Evolutionary conservation across 2,797 vertebrate species (phyloP).

Genomic region (Pogoniulus pusillus): DNA sequence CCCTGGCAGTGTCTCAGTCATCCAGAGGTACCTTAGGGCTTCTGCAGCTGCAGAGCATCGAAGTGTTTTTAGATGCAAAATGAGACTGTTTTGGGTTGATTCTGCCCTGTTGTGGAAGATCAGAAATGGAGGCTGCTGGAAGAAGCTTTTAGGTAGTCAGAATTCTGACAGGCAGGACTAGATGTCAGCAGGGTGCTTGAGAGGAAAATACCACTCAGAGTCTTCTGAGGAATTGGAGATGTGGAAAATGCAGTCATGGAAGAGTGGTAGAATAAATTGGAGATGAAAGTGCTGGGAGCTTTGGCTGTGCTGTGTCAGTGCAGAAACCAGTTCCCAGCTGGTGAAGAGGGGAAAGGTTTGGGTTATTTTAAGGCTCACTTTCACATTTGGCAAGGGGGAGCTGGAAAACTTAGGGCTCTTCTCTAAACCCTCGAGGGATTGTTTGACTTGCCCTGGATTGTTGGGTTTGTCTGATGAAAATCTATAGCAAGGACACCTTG

Average conservation of each 20-base stretch:
- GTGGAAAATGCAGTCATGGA: background rate
- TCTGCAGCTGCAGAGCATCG: background rate
- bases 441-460: background rate
- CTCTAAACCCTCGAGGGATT: background rate
- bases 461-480: conserved; percentile 12
- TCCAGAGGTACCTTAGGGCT: background rate
- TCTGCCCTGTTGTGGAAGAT: background rate
- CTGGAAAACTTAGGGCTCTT: background rate
- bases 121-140: background rate
- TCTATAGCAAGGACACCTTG: background rate
- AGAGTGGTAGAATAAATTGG: background rate
- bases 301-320: too few relatives aligned
- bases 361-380: background rate
- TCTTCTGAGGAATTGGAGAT: conserved; percentile 5
- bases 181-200: background rate
- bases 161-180: background rate
- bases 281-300: background rate
- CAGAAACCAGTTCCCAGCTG: too few relatives aligned
- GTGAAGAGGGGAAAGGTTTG: background rate
- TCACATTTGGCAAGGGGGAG: background rate
- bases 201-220: background rate
- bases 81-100: background rate
- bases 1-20: background rate
- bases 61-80: background rate
- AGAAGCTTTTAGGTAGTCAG: background rate